Evolutionary conservation across 1,140 invertebrate genomes (phyloP), one percentile per base, ranked within the genome.

Genomic region (Bombus balteatus): DNA sequence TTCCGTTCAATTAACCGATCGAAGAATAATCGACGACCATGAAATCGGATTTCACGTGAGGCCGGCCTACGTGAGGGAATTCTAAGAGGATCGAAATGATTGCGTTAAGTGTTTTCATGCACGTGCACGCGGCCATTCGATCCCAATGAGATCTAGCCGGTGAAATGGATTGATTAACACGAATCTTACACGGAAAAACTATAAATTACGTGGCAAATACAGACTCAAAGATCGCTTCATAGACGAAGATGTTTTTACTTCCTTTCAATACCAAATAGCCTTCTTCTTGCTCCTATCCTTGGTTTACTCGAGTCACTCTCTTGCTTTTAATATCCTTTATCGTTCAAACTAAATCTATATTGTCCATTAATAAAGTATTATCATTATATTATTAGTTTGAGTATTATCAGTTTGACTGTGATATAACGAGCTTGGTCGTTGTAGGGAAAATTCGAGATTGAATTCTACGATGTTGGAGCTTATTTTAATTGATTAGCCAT

Each of bases 31-130:
- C 84, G 91, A 92, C 90, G 89, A 83, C 83, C 91, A 83, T 92
- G 91, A 92, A 92, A 92, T 92, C 86, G 71, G 70, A 92, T 92
- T 92, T 92, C 88, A 91, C 87, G 87, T 88, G 81, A 85, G 81
- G 43, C 70, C 77, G 77, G 43, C 47, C 47, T 83, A 83, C 82
- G 82, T n/a, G 79, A 74, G 47, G 79, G 70, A 59, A 75, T 86
- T 81, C 80, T 6, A 68, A 79, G 41, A 84, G 82, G 66, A 70
- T 70, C 74, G 73, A 53, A 74, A 83, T 78, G 82, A 83, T 83
- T 41, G 82, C 65, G 74, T 78, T 71, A 83, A 83, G 82, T 78
- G 82, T 83, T 83, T 83, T 83, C 82, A 57, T 78, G 47, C 75
- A 83, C 74, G 74, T 59, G 65, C 82, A 74, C 71, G 71, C 53